A percentile compares a stretch with the other conserved stretches of the same genome.
phyloP scores from a whole-genome alignment of 2,797 vertebrate genomes.

The Peromyscus attwateri region DNA sequence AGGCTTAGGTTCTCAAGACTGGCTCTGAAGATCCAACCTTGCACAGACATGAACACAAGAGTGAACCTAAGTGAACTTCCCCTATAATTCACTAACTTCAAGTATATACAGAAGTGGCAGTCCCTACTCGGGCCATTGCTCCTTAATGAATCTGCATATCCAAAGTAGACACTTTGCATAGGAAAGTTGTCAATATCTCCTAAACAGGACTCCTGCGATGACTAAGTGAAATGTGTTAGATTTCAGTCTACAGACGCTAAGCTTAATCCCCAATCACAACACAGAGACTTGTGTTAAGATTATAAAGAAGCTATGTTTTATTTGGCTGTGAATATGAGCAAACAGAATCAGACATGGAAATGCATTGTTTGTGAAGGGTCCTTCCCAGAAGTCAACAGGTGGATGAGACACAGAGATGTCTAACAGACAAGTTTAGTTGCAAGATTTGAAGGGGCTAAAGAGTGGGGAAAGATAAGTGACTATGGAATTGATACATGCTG shows the following conservation, averaged over 20 bases:
- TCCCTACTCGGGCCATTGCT: not conserved
- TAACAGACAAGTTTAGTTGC: not conserved
- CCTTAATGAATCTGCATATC: not conserved
- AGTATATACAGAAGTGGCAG: not conserved
- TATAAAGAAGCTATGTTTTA: conserved; percentile 21
- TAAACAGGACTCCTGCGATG: not conserved
- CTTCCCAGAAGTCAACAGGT: conserved; percentile 40
- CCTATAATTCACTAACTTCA: not conserved
- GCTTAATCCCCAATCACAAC: not conserved
- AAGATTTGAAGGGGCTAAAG: not conserved
- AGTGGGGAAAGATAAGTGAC: not conserved
- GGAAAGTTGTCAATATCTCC: not conserved
- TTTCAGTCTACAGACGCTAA: not conserved
- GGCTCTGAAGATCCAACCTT: not conserved
- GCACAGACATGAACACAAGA: not conserved
- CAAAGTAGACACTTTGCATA: not conserved
- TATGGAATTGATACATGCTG: conserved; percentile 19
- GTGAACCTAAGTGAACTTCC: not conserved
- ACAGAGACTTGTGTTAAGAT: not conserved
- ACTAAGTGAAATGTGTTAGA: not conserved
- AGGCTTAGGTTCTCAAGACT: not conserved
- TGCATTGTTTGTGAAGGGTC: conserved; percentile 53
- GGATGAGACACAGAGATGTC: not conserved
- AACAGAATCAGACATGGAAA: conserved; percentile 1
- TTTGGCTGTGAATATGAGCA: conserved; percentile 15